These are phyloP conservation scores for Chrysoperla carnea DNA, from an alignment of 1,140 invertebrate species.

Conservation along the genomic window DNA sequence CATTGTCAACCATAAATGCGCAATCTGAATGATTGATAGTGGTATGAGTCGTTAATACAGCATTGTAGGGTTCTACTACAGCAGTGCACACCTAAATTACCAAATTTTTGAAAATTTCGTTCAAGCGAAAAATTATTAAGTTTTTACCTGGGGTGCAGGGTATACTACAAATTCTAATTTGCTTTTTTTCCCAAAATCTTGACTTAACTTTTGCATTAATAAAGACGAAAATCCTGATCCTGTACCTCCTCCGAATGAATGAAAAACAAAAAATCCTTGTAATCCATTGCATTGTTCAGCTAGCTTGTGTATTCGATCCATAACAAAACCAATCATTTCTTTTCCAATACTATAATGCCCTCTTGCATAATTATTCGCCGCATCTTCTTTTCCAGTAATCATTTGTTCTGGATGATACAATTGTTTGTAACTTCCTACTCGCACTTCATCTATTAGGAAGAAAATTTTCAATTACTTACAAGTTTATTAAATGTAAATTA, in stretches of 20 bases:
- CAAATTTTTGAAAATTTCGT: neutral
- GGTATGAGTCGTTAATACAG: conserved; percentile 41
- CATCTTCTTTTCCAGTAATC: conserved; percentile 47
- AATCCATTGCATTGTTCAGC: conserved; percentile 47
- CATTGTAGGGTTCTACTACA: conserved; percentile 55
- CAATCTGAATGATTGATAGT: conserved; percentile 43
- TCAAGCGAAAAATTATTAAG: neutral
- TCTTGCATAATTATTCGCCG: conserved; percentile 48
- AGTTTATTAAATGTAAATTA: neutral
- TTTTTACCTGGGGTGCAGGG: conserved; percentile 49
- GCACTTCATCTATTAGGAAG: neutral
- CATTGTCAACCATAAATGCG: conserved; percentile 48
- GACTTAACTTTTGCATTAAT: conserved; percentile 56
- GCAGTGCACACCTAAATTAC: conserved; percentile 22
- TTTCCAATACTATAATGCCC: conserved; percentile 52
- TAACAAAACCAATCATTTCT: conserved; percentile 41
- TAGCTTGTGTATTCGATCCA: conserved; percentile 38
- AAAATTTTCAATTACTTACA: neutral
- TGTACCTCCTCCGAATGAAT: conserved; percentile 67
- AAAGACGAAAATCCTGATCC: conserved; percentile 65
- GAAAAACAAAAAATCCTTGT: conserved; percentile 63
- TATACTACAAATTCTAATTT: conserved; percentile 64
- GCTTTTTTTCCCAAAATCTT: conserved; percentile 58
- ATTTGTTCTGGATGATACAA: neutral
- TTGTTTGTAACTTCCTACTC: neutral